These are phyloP conservation scores for Toxostoma redivivum DNA, from an alignment of 2,113 vertebrate genomes.

Conservation along the genomic window DNA sequence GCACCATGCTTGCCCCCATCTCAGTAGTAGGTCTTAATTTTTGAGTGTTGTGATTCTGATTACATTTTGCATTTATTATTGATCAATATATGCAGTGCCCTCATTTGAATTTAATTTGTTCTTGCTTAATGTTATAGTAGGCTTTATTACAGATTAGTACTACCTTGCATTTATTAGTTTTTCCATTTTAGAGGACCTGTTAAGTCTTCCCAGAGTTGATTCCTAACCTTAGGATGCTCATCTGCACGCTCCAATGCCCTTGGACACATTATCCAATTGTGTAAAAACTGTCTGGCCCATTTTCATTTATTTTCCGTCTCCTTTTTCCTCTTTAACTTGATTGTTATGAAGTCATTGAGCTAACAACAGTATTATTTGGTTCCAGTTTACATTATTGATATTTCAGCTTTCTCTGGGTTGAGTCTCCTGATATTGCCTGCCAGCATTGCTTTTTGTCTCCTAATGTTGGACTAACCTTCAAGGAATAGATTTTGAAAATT, in stretches of 20 bases:
- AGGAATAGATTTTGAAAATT: neutral
- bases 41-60: neutral
- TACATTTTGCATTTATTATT: neutral
- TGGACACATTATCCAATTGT: neutral
- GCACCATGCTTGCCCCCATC: rapidly evolving
- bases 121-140: neutral
- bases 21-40: neutral
- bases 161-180: neutral
- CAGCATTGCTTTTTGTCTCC: neutral
- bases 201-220: neutral
- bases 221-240: neutral
- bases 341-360: neutral
- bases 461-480: neutral
- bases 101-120: neutral
- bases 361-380: neutral
- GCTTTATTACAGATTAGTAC: neutral
- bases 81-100: neutral
- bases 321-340: neutral
- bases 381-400: neutral
- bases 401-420: neutral
- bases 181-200: neutral
- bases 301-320: neutral
- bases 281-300: neutral
- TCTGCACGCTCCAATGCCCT: neutral
- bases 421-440: neutral